Base-by-base conservation (phyloP, 2,113 vertebrate genomes). In the Serinus canaria region DNA sequence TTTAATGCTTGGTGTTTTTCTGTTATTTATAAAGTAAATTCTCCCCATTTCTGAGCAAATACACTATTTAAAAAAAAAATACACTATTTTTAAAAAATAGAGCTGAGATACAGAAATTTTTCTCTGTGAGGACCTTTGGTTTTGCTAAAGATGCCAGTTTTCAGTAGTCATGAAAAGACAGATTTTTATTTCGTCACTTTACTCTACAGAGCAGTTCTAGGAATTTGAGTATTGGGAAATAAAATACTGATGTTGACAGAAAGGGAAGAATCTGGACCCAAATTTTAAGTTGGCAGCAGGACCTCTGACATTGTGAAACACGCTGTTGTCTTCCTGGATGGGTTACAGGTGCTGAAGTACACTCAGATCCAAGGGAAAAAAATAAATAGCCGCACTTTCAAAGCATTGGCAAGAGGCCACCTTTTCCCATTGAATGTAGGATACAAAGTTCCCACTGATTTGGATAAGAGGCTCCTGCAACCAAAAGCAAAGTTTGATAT, bases 21-120 rank as follows among this genome's bases (percentile, higher is more conserved):
- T 89, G 24, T 86, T 89, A 41, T 89, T 91, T 92, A 94, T 78
- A 95, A 64, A 94, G 49, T 13, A 49, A 74, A 80, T 44, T 81
- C 13, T 76, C 39, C 60, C 12, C 4, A 16, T 69, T 93, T 49
- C 31, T 18, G 28, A 89, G 44, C 11, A 72, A 37, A 37, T 37
- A 37, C 37, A 37, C 37, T 37, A 37, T 37, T 37, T 37, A 9
- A 37, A 37, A 37, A 37, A 37, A 37, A 37, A 37, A 37, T 37
- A 37, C 8, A 68, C 7, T 60, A 66, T 63, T 89, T 74, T 60
- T 30, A 5, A 27, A 53, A 87, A 84, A 8, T 23, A 39, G 6
- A 62, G 14, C 19, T 82, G 64, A 90, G 58, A 52, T 50, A 44
- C 11, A 35, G 11, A 64, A 24, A 21, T 22, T 78, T 90, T 94